phyloP scores from a whole-genome alignment of 2,797 vertebrate species.

The Acrossocheilus wenchowensis region DNA sequence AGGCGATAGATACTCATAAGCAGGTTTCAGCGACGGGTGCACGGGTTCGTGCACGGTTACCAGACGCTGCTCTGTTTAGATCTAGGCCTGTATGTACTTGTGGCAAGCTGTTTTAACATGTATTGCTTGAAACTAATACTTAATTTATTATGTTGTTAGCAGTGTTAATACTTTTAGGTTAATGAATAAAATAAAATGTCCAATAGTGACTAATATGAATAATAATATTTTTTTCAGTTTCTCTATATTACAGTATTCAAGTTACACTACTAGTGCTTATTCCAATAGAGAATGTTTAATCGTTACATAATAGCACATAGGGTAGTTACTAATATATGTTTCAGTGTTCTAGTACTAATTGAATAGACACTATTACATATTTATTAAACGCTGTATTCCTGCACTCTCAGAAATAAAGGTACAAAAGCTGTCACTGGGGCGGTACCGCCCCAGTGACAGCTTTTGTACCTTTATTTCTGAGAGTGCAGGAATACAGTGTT shows the following conservation, averaged over 20 bases:
- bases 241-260: not conserved
- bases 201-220: not conserved
- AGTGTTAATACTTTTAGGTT: not conserved
- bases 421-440: too few species aligned
- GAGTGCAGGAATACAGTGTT: too few species aligned
- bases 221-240: not conserved
- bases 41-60: constrained; percentile 18
- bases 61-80: constrained; percentile 29
- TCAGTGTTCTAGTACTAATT: not conserved
- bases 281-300: not conserved
- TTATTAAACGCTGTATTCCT: not conserved
- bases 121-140: not conserved
- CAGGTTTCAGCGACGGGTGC: constrained; percentile 23
- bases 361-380: not conserved
- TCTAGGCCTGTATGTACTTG: constrained; percentile 29
- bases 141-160: not conserved
- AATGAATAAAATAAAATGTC: not conserved
- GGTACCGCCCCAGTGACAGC: too few species aligned
- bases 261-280: not conserved
- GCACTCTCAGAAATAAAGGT: too few species aligned
- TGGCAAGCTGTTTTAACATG: constrained; percentile 20
- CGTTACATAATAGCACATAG: not conserved
- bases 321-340: not conserved
- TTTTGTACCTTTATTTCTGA: too few species aligned
- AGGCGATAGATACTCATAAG: not conserved